A percentile compares a stretch with the other conserved stretches of the same genome.
Evolutionary conservation across 2,113 vertebrate genomes (phyloP).

Genomic region (Phycodurus eques): DNA sequence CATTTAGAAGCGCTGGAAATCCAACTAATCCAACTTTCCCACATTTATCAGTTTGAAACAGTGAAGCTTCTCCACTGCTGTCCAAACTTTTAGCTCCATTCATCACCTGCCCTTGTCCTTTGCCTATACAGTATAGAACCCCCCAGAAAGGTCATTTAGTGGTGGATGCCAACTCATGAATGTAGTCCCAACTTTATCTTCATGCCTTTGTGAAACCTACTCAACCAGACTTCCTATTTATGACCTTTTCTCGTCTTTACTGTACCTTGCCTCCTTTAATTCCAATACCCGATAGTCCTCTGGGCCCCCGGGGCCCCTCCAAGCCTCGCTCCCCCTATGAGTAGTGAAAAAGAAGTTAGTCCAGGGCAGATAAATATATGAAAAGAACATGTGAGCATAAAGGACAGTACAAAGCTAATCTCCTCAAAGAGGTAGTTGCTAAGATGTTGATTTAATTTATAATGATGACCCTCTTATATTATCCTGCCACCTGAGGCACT

Average conservation of each 20-base stretch:
- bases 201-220: slow-evolving; percentile 28
- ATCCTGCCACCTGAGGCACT: slow-evolving; percentile 19
- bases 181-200: slow-evolving; percentile 30
- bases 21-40: slow-evolving; percentile 13
- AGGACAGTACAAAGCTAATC: neutral
- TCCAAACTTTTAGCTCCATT: slow-evolving; percentile 23
- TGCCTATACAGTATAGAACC: slow-evolving; percentile 30
- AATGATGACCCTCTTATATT: slow-evolving; percentile 1
- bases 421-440: neutral
- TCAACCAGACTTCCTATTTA: slow-evolving; percentile 59
- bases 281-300: slow-evolving; percentile 75
- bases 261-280: slow-evolving; percentile 88
- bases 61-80: slow-evolving; percentile 22
- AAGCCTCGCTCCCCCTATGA: slow-evolving; percentile 81
- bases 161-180: slow-evolving; percentile 23
- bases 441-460: neutral
- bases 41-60: slow-evolving; percentile 22
- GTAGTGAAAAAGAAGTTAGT: slow-evolving; percentile 30
- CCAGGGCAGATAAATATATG: neutral
- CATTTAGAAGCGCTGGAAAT: neutral
- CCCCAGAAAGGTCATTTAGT: slow-evolving; percentile 23
- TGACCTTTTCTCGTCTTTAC: slow-evolving; percentile 55
- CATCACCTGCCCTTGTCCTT: slow-evolving; percentile 32
- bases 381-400: neutral
- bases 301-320: slow-evolving; percentile 80